Percentiles rank a stretch among this genome's conserved stretches.
Conservation (phyloP, 2,113 vertebrate species). For the Naja naja region DNA sequence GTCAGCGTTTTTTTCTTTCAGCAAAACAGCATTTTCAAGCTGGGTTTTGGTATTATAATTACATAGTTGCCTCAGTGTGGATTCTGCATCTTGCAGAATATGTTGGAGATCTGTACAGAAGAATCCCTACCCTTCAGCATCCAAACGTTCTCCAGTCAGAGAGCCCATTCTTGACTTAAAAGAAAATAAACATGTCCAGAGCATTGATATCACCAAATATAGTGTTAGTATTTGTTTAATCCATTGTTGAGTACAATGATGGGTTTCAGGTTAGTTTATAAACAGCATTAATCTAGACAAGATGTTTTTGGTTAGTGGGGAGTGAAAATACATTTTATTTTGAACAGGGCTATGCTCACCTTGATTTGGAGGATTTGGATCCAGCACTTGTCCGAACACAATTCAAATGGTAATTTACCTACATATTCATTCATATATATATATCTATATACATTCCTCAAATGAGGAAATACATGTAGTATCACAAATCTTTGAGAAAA, state of each 20-base stretch:
- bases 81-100: neutral
- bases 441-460: neutral
- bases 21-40: neutral
- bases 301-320: neutral
- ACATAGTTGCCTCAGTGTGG: neutral
- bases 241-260: neutral
- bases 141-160: neutral
- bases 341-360: neutral
- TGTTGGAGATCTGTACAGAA: neutral
- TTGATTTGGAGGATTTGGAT: neutral
- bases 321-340: neutral
- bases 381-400: neutral
- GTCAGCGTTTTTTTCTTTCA: neutral
- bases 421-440: neutral
- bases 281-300: neutral
- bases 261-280: neutral
- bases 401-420: neutral
- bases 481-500: neutral
- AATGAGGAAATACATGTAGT: neutral
- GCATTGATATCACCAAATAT: neutral
- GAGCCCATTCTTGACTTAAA: neutral
- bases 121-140: neutral
- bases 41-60: neutral
- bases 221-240: neutral
- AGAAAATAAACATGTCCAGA: neutral